phyloP scores from a whole-genome alignment of 2,113 vertebrate genomes.

The Pachyramphus minor region DNA sequence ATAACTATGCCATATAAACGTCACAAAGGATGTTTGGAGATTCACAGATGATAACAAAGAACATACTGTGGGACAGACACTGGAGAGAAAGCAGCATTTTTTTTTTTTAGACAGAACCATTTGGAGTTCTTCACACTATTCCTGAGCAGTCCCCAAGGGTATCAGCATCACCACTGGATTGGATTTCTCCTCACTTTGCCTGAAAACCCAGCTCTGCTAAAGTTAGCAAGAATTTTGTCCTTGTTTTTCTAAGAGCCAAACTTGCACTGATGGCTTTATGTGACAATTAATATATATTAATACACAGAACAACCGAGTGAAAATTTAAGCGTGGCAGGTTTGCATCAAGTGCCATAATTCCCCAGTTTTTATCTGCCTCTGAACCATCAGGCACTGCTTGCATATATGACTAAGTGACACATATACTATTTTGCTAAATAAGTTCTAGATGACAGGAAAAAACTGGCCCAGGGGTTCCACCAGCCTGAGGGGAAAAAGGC shows the following conservation, averaged over 20 bases:
- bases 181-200: neutral
- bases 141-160: neutral
- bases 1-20: neutral
- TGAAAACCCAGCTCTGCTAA: neutral
- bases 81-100: neutral
- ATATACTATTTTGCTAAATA: neutral
- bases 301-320: neutral
- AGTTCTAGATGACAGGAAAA: neutral
- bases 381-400: neutral
- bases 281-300: neutral
- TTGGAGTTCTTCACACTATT: neutral
- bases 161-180: neutral
- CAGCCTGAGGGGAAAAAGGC: neutral
- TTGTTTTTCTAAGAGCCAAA: neutral
- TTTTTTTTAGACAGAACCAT: neutral
- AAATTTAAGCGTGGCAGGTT: neutral
- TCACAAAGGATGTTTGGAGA: constrained; percentile 31
- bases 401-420: neutral
- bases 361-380: neutral
- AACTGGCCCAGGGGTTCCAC: neutral
- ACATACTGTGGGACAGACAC: neutral
- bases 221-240: neutral
- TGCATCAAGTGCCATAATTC: neutral
- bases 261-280: neutral
- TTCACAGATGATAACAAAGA: constrained; percentile 34